These are phyloP conservation scores for Heterochromis multidens DNA, from an alignment of 2,113 vertebrate species.

Conservation along the genomic window DNA sequence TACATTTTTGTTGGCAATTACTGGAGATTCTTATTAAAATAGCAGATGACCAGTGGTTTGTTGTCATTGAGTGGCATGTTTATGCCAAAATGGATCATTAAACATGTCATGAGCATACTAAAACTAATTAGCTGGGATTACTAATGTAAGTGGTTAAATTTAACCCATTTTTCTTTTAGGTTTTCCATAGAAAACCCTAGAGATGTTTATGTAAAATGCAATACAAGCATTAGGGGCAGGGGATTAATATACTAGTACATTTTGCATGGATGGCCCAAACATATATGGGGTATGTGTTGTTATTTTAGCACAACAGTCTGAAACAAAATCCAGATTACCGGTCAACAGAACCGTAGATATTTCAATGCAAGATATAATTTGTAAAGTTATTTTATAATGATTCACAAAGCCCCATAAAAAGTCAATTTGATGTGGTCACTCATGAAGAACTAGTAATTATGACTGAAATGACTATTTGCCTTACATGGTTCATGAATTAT, in stretches of 20 bases:
- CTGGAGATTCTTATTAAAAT: conserved; percentile 24
- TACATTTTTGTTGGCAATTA: background rate
- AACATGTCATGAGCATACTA: conserved; percentile 15
- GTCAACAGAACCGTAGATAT: background rate
- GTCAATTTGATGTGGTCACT: background rate
- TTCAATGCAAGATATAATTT: background rate
- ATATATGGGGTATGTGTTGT: background rate
- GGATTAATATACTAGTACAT: background rate
- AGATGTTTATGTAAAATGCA: background rate
- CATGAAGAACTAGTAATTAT: conserved; percentile 32
- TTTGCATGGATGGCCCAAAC: background rate
- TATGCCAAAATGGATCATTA: conserved; percentile 2
- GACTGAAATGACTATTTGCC: conserved; percentile 13
- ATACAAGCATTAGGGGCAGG: background rate
- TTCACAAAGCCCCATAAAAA: background rate
- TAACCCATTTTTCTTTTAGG: background rate
- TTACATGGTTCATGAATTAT: conserved; percentile 44
- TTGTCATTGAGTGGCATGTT: conserved; percentile 4
- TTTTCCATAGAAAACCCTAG: background rate
- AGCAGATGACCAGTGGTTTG: conserved; percentile 7
- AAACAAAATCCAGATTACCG: background rate
- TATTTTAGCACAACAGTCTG: background rate
- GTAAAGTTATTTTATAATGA: background rate
- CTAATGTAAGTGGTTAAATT: background rate
- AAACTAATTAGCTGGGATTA: conserved; percentile 11